Percentiles rank a stretch among this genome's conserved stretches.
Conservation (phyloP, 2,113 vertebrate genomes). For the Phasianus colchicus region DNA sequence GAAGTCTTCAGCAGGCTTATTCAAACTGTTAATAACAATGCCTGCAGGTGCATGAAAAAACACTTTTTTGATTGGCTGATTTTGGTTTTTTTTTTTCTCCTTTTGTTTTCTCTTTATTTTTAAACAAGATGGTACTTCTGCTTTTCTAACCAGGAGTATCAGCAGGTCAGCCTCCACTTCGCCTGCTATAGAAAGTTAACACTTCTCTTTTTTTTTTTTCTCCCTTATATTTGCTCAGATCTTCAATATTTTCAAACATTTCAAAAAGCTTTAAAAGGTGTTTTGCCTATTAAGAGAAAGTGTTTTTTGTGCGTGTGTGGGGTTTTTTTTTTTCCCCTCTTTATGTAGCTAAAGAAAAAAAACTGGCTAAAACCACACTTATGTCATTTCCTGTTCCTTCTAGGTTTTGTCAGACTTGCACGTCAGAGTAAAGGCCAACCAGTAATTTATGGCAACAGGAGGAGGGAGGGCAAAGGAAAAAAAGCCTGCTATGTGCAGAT, state of each 20-base stretch:
- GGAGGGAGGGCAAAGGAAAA: constrained; percentile 36
- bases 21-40: not conserved
- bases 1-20: not conserved
- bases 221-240: not conserved
- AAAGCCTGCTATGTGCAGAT: constrained; percentile 56
- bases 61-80: not conserved
- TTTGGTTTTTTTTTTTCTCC: not conserved
- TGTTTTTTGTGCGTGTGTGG: not conserved
- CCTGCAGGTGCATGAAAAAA: not conserved
- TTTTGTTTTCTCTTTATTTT: constrained; percentile 18
- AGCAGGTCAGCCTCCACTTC: not conserved
- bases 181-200: not conserved
- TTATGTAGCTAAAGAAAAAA: constrained; percentile 50
- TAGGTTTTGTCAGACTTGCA: constrained; percentile 63
- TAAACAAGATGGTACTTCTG: constrained; percentile 26
- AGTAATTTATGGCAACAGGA: constrained; percentile 63
- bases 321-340: not conserved
- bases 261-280: constrained; percentile 20
- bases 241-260: not conserved
- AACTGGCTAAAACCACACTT: constrained; percentile 59
- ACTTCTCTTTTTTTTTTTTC: not conserved
- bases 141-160: constrained; percentile 32
- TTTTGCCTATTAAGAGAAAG: constrained; percentile 19
- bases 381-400: constrained; percentile 71
- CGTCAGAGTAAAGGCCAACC: constrained; percentile 61